Base-by-base conservation (phyloP, 2,797 vertebrate species). In the Dromococcyx pavoninus region DNA sequence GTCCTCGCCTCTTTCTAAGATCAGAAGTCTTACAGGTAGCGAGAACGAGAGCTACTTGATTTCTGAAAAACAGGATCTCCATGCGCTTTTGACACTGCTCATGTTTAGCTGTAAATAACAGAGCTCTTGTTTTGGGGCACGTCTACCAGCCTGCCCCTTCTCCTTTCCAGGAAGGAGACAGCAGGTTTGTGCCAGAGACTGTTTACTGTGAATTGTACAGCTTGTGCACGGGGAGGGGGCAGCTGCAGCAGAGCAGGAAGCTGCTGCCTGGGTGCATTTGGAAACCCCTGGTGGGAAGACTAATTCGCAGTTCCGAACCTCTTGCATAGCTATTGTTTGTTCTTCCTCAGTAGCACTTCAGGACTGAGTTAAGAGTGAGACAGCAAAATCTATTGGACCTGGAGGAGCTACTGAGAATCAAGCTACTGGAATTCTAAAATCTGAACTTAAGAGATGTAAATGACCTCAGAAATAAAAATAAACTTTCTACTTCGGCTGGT, bases 391-490 rank as follows among this genome's bases (percentile, higher is more conserved):
- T 35, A 7, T 2, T 67, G 57, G 51, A 86, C 74, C 48, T 78
- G 82, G 69, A 57, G 88, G 33, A 93, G 67, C 64, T 76, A 77
- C 81, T 78, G 80, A 54, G 75, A 93, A 67, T 73, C 72, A 82
- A 91, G 82, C 84, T 54, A 91, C 84, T 77, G 78, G 74, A 91
- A 69, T 92, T 81, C 69, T 91, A 76, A 79, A 91, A 89, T 77
- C 7, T 71, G 61, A 89, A 94, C 83, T 92, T 39, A 72, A 91
- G 84, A 92, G 37, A 82, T 95, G 94, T 96, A 95, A 89, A 91
- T 80, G 67, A 92, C 84, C 86, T 96, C 86, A 89, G 87, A 93
- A 95, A 95, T 91, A 94, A 93, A 95, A 95, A 94, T 87, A 91
- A 95, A 91, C 71, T 96, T 93, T 95, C 48, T 93, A 73, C 93